These are phyloP conservation scores for Bostrychus sinensis DNA, from an alignment of 2,113 vertebrate species.

Conservation along the genomic window DNA sequence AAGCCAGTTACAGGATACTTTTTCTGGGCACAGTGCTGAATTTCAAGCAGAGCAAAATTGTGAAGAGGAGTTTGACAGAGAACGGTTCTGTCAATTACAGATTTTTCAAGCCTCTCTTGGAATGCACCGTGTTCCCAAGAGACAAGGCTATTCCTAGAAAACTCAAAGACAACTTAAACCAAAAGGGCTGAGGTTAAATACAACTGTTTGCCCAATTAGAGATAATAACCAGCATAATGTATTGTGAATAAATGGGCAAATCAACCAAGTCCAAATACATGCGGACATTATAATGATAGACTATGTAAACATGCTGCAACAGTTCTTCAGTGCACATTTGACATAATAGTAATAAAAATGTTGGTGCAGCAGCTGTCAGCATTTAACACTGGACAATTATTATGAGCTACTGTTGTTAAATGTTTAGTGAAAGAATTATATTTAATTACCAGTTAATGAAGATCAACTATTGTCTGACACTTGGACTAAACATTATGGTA, in stretches of 20 bases:
- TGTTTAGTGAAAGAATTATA: constrained; percentile 7
- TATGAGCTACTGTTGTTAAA: constrained; percentile 4
- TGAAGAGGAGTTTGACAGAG: not conserved
- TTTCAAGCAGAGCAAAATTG: constrained; percentile 5
- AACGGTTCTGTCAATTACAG: constrained; percentile 3
- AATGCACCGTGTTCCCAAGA: not conserved
- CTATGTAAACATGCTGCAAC: constrained; percentile 1
- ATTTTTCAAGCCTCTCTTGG: not conserved
- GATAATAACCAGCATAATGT: too few relatives aligned
- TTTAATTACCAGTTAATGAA: constrained; percentile 37
- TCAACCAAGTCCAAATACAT: not conserved
- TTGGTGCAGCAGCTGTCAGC: not conserved
- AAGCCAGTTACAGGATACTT: not conserved
- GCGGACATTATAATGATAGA: not conserved
- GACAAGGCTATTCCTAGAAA: not conserved
- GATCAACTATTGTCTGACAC: constrained; percentile 34
- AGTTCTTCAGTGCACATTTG: not conserved
- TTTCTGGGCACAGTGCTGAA: not conserved
- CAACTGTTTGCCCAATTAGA: not conserved
- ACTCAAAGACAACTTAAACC: not conserved
- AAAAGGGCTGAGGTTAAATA: not conserved
- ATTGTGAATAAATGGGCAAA: not conserved
- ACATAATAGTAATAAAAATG: constrained; percentile 32
- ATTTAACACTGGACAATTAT: constrained; percentile 25
- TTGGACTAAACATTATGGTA: constrained; percentile 16